Percentiles rank a stretch among this genome's conserved stretches.
Evolutionary conservation across 2,888 invertebrate species (phyloP).

Genomic region (Eristalis pertinax): DNA sequence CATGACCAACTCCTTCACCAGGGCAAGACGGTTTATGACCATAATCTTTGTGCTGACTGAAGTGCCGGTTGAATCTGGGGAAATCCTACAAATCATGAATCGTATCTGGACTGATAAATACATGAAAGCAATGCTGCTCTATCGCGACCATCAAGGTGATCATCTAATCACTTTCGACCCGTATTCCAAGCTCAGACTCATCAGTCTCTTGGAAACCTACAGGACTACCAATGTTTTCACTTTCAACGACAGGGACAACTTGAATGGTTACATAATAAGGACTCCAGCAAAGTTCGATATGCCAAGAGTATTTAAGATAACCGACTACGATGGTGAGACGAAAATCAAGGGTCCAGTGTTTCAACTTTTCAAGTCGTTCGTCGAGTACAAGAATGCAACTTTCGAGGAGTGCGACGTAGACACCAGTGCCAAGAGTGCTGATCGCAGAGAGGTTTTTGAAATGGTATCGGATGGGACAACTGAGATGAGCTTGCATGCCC

Average conservation of each 20-base stretch:
- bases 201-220: not conserved
- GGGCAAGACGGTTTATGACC: not conserved
- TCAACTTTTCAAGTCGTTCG: constrained; percentile 74
- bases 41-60: constrained; percentile 2
- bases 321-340: constrained; percentile 37
- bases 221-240: not conserved
- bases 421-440: not conserved
- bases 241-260: constrained; percentile 40
- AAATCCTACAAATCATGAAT: not conserved
- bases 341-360: constrained; percentile 10
- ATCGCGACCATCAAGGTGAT: not conserved
- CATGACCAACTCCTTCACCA: not conserved
- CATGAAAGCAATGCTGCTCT: constrained; percentile 7
- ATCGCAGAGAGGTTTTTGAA: not conserved
- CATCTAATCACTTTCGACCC: not conserved
- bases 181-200: not conserved
- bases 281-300: constrained; percentile 75
- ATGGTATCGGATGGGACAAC: constrained; percentile 70
- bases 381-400: constrained; percentile 75
- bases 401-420: constrained; percentile 72
- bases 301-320: constrained; percentile 75
- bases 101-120: not conserved
- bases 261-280: constrained; percentile 75
- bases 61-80: not conserved
- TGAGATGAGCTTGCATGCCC: constrained; percentile 77